Base-by-base conservation (phyloP, 1,140 invertebrate species). In the Tyrophagus putrescentiae region DNA sequence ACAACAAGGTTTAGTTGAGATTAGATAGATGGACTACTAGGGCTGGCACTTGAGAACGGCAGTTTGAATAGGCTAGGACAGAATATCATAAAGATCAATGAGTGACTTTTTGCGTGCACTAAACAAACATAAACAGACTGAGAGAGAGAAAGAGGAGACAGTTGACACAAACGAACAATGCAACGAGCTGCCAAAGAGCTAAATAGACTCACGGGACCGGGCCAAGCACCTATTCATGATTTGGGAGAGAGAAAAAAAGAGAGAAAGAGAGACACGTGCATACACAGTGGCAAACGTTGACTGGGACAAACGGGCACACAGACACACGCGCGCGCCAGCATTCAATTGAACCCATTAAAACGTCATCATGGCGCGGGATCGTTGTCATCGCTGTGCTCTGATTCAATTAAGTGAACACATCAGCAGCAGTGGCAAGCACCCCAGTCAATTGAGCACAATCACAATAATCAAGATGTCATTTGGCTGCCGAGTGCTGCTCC, bases 401-500 rank as follows among this genome's bases (percentile, higher is more conserved):
- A 48, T 48, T 48, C 45, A 48, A 48, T 48, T 48, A 48, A 13
- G 36, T 13, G 13, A 13, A 39, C 36, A 39, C 13, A 39, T 3
- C 3, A 54, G 13, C 25, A 33, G 21, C 27, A 31, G 39, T 23
- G 25, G 25, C 1, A n/a, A 3, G 41, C 18, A 42, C 11, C 36
- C 36, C n/a, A n/a, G 5, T 11, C 50, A 53, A 53, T 11, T 11
- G 13, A 54, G 13, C 31, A 31, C 50, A 54, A 54, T 54, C 31
- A 31, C 50, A 54, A 54, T 54, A 54, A 54, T 54, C 2, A 54
- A 27, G 52, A 54, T 54, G 52, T 27, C 25, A 3, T 48, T 48
- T 48, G 7, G 45, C 7, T 48, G 21, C 36, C 36, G 21, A 13
- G 13, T 39, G 36, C 13, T 39, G n/a, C n/a, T n/a, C n/a, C n/a